Evolutionary conservation across 2,888 invertebrate genomes (phyloP).

Genomic region (Agonopterix alstromeriana): DNA sequence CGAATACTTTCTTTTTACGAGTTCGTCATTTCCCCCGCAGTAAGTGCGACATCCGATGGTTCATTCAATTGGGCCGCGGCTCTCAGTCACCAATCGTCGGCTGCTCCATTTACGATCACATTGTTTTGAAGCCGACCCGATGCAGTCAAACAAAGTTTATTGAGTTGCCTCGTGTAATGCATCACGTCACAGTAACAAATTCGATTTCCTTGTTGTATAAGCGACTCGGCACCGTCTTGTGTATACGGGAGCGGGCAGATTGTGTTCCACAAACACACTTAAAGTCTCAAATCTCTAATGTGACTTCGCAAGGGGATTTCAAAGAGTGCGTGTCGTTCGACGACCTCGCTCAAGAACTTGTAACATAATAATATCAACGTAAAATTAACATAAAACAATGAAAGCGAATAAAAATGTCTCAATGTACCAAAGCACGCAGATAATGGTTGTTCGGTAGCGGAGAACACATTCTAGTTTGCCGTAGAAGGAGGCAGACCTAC

Average conservation of each 20-base stretch:
- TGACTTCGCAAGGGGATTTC: slow-evolving; percentile 48
- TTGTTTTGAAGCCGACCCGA: slow-evolving; percentile 48
- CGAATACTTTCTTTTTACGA: slow-evolving; percentile 18
- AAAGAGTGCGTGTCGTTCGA: slow-evolving; percentile 36
- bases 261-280: slow-evolving; percentile 31
- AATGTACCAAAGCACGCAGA: slow-evolving; percentile 40
- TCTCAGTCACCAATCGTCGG: slow-evolving; percentile 18
- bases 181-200: slow-evolving; percentile 33
- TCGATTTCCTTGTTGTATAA: slow-evolving; percentile 48
- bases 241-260: slow-evolving; percentile 3
- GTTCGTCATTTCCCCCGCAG: slow-evolving; percentile 27
- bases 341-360: slow-evolving; percentile 45
- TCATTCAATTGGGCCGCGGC: slow-evolving; percentile 44
- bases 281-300: slow-evolving; percentile 40
- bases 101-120: slow-evolving; percentile 50
- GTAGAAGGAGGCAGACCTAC: slow-evolving; percentile 62
- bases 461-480: slow-evolving; percentile 57
- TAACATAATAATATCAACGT: slow-evolving; percentile 17
- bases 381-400: slow-evolving; percentile 35
- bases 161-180: slow-evolving; percentile 27
- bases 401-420: slow-evolving; percentile 50
- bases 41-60: slow-evolving; percentile 49
- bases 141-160: slow-evolving; percentile 36
- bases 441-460: slow-evolving; percentile 25
- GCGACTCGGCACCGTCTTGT: slow-evolving; percentile 4